Conservation (phyloP, 1,140 invertebrate genomes). For the Drosophila parabipectinata region DNA sequence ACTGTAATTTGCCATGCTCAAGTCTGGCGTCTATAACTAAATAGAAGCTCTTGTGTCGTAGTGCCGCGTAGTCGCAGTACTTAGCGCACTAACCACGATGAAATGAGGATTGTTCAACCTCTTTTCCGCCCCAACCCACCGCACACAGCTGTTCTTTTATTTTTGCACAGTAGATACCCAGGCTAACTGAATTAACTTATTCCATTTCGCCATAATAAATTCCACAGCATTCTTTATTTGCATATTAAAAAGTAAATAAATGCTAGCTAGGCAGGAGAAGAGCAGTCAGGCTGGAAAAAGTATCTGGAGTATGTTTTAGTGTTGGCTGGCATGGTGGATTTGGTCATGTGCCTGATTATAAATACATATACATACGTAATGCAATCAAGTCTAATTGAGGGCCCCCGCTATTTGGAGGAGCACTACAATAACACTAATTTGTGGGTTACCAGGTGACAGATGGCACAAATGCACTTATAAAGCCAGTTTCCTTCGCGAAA, state of each 20-base stretch:
- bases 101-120: constrained; percentile 57
- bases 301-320: constrained; percentile 32
- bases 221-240: constrained; percentile 75
- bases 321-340: constrained; percentile 19
- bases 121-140: constrained; percentile 5
- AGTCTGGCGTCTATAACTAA: constrained; percentile 62
- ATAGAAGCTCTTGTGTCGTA: constrained; percentile 68
- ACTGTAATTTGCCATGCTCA: constrained; percentile 39
- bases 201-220: constrained; percentile 71
- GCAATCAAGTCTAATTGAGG: constrained; percentile 46
- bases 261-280: constrained; percentile 25
- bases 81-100: constrained; percentile 63
- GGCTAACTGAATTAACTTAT: constrained; percentile 54
- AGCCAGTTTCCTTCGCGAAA: constrained; percentile 20
- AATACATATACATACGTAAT: constrained; percentile 23
- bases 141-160: constrained; percentile 21
- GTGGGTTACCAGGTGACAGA: constrained; percentile 70
- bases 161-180: constrained; percentile 56
- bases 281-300: constrained; percentile 1
- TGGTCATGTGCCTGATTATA: constrained; percentile 26
- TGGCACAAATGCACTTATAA: constrained; percentile 29
- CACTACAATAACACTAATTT: constrained; percentile 53
- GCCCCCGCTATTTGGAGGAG: constrained; percentile 36
- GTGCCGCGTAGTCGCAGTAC: constrained; percentile 54
- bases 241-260: constrained; percentile 75